Evolutionary conservation across 2,888 invertebrate species (phyloP).

Genomic region (Panopea generosa): DNA sequence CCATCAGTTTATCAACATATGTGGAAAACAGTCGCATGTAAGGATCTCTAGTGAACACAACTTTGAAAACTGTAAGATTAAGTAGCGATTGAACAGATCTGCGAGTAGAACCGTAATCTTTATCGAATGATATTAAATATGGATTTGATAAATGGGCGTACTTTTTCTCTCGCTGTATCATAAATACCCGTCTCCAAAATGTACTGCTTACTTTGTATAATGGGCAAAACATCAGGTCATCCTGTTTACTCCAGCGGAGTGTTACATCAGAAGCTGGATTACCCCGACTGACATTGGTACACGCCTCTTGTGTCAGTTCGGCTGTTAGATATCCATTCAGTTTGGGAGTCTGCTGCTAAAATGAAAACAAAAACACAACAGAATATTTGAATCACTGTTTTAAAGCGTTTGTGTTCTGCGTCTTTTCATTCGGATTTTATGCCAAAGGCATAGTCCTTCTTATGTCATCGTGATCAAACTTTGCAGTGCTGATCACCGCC

Average conservation of each 20-base stretch:
- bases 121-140: conserved; percentile 38
- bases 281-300: neutral
- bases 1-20: conserved; percentile 72
- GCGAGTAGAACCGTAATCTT: conserved; percentile 17
- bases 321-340: neutral
- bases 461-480: no score
- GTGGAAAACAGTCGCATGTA: conserved; percentile 68
- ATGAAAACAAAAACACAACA: no score
- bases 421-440: no score
- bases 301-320: neutral
- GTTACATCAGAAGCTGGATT: neutral
- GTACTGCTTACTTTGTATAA: conserved; percentile 46
- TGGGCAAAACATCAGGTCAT: conserved; percentile 32
- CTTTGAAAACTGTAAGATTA: conserved; percentile 18
- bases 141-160: conserved; percentile 33
- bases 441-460: no score
- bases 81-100: neutral
- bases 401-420: no score
- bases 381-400: no score
- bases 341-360: no score
- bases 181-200: conserved; percentile 54
- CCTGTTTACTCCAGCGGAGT: conserved; percentile 10
- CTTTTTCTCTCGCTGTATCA: conserved; percentile 24
- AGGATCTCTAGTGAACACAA: conserved; percentile 72
- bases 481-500: no score